Evolutionary conservation across 2,888 invertebrate genomes (phyloP).

Genomic region (Tenthredo livida): DNA sequence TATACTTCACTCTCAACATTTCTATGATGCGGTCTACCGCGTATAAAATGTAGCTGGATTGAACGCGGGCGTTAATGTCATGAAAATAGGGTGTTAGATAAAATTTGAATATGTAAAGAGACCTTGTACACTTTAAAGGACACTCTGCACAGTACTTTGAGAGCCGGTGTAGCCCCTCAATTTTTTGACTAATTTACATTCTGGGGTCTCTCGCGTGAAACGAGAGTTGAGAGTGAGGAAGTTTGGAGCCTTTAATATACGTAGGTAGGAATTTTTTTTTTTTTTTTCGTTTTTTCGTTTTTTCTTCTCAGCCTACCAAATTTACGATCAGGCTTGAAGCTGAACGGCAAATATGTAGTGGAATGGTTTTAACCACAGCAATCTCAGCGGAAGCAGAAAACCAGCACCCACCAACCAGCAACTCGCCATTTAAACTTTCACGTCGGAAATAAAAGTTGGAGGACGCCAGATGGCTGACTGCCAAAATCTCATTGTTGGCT

Average conservation of each 20-base stretch:
- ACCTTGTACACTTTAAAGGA: conserved; percentile 6
- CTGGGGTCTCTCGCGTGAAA: background rate
- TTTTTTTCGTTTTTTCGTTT: background rate
- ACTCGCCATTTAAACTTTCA: conserved; percentile 64
- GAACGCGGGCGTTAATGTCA: background rate
- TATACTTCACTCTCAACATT: background rate
- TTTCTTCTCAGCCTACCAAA: background rate
- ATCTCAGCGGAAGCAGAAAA: conserved; percentile 49
- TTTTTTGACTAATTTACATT: conserved; percentile 37
- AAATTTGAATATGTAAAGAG: conserved; percentile 44
- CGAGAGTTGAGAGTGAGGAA: background rate
- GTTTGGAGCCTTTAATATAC: conserved; percentile 22
- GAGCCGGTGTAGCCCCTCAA: background rate
- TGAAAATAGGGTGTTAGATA: conserved; percentile 32
- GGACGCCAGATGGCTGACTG: conserved; percentile 63
- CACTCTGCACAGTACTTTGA: background rate
- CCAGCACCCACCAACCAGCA: conserved; percentile 12
- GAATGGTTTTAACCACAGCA: conserved; percentile 53
- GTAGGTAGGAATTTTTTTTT: background rate
- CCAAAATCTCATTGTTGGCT: conserved; percentile 66
- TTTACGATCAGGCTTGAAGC: conserved; percentile 54
- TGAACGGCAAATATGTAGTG: conserved; percentile 51
- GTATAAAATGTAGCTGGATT: background rate
- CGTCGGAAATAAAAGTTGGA: conserved; percentile 64
- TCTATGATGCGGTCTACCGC: background rate